A percentile compares a stretch with the other conserved stretches of the same genome.
Conservation (phyloP, 1,140 invertebrate species). For the Drosophila kanapiae region DNA sequence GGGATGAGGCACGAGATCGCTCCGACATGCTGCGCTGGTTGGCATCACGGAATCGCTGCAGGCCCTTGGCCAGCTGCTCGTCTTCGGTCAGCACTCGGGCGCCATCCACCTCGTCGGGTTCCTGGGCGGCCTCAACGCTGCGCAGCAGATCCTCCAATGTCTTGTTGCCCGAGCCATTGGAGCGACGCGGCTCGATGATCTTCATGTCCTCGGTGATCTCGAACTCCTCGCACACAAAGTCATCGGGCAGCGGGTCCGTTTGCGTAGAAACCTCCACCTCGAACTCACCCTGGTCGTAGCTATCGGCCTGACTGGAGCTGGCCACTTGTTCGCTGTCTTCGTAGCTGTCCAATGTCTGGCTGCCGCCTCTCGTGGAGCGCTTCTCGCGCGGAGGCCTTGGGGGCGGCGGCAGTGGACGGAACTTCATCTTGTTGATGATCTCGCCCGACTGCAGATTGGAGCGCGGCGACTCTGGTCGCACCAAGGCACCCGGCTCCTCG, state of each 20-base stretch:
- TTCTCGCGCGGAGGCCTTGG: constrained; percentile 90
- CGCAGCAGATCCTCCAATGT: constrained; percentile 79
- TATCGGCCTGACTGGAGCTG: constrained; percentile 75
- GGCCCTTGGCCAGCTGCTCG: constrained; percentile 81
- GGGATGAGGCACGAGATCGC: constrained; percentile 86
- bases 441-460: constrained; percentile 89
- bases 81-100: constrained; percentile 69
- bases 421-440: constrained; percentile 92
- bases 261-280: constrained; percentile 92
- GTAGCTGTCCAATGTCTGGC: constrained; percentile 61
- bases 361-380: constrained; percentile 82
- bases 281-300: constrained; percentile 69
- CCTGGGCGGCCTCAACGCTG: constrained; percentile 49
- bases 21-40: constrained; percentile 87
- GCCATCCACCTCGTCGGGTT: constrained; percentile 61
- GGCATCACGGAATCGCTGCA: constrained; percentile 85
- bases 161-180: constrained; percentile 45
- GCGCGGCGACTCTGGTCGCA: constrained; percentile 84
- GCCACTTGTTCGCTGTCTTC: constrained; percentile 78
- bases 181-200: constrained; percentile 70
- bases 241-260: constrained; percentile 92
- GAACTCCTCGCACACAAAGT: constrained; percentile 89
- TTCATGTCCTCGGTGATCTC: constrained; percentile 86
- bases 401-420: constrained; percentile 92
- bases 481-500: constrained; percentile 68